Evolutionary conservation across 2,113 vertebrate species (phyloP), one percentile per base, ranked within the genome.

Genomic region (Paralichthys olivaceus): DNA sequence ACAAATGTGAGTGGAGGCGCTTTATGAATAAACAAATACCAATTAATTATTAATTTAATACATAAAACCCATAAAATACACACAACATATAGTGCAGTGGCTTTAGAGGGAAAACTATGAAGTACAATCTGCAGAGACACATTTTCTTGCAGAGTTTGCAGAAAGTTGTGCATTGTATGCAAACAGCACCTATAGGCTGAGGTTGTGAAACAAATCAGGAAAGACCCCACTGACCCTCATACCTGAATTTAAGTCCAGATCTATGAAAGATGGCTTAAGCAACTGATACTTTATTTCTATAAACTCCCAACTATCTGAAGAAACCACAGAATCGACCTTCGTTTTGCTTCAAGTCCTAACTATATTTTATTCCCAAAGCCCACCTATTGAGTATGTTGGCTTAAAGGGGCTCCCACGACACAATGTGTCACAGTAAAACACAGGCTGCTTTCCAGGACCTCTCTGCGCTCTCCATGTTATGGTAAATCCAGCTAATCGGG

Each of bases 11-110:
- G 11, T 17, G 34, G 40, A 37, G 14, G 23, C 1, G 53, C 20
- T 54, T 22, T 1, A 15, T 11, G 19, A 75, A 67, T 6, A 84
- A 49, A 53, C 19, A 61, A 7, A 55, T 60, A 78, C 8, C 7
- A 37, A 19, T 51, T 40, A 40, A 40, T 40, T 40, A 40, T 40
- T 13, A 40, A 40, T 40, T 49, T 49, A 19, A 49, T 49, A 49
- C 45, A 53, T 0, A 2, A 61, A 72, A 57, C 3, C 15, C 13
- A 66, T 9, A 7, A 56, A 51, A 63, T 5, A n/a, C 5, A n/a
- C 37, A 65, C 29, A 60, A 15, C 45, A 23, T 7, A 32, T 2
- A 9, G 5, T 29, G 29, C 3, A 6, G 20, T 29, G 40, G 9
- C 20, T 65, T 64, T 17, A 32, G 56, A 70, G 26, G 20, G 26